Evolutionary conservation across 2,888 invertebrate genomes (phyloP), one percentile per base, ranked within the genome.

Genomic region (Phorcus lineatus): DNA sequence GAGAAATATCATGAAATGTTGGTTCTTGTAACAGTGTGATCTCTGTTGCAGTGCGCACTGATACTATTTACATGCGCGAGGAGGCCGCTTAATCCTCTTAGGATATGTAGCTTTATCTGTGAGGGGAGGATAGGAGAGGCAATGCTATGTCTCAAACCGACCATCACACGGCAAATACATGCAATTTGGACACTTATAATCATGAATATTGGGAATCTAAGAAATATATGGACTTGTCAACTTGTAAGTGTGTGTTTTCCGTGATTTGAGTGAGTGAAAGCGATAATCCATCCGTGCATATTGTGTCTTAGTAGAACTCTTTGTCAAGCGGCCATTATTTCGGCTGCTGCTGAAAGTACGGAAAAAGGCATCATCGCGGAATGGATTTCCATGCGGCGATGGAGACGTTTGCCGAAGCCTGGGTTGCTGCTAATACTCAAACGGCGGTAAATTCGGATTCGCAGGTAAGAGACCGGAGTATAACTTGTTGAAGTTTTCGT

Each of bases 311-410:
- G 55, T 31, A 52, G 76, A 55, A 76, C 76, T n/a, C 54, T 70
- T 70, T 70, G 70, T 70, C 70, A 70, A 62, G 70, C 70, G 55
- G 76, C 76, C 76, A 76, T 76, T 76, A 55, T 76, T 55, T 76
- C 55, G 76, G 53, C 76, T 53, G 76, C 76, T 55, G 55, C 24
- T 54, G 76, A 31, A 28, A 55, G 24, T 54, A 16, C 36, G 55
- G 66, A 19, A 47, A 47, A 47, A 13, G 47, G 47, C 47, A 11
- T 6, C 47, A 47, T 47, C 24, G 24, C 13, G 77, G 77, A 77
- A 98, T 98, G 98, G 98, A 98, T 96, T 97, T 98, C 95, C 97
- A 97, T 95, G 97, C 97, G 95, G 98, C 98, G 91, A 97, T 98
- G 98, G 98, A 98, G 95, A 98, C 98, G 90, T 98, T 98, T 94